Evolutionary conservation across 2,113 vertebrate species (phyloP).

Genomic region (Indri indri): DNA sequence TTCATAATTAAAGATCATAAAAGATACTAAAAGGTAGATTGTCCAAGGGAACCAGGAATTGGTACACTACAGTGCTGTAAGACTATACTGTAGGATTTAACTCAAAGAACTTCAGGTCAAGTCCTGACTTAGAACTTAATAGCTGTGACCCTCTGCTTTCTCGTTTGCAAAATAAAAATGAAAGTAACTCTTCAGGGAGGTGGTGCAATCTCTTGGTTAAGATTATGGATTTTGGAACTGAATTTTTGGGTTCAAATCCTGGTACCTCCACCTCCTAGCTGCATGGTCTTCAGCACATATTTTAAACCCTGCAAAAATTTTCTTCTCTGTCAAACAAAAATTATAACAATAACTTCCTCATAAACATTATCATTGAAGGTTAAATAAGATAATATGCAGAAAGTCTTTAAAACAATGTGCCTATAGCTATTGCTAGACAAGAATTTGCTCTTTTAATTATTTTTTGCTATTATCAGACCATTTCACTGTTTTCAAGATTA

Average conservation of each 20-base stretch:
- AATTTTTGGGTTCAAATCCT: neutral
- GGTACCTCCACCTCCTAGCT: neutral
- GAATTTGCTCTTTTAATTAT: neutral
- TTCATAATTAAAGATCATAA: neutral
- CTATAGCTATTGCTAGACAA: neutral
- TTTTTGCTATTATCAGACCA: neutral
- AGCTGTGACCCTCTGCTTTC: neutral
- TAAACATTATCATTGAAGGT: neutral
- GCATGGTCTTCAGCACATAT: neutral
- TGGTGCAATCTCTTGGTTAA: neutral
- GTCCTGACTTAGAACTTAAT: neutral
- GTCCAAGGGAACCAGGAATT: neutral
- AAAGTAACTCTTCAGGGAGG: neutral
- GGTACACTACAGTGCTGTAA: neutral
- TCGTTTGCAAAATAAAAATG: neutral
- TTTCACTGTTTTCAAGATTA: neutral
- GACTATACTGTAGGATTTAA: neutral
- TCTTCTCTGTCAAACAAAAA: neutral
- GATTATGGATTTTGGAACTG: neutral
- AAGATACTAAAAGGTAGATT: neutral
- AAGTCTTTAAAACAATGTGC: neutral
- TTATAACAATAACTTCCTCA: neutral
- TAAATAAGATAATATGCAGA: neutral
- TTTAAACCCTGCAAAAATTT: neutral
- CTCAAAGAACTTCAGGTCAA: neutral